Conservation (phyloP, 2,888 invertebrate genomes). For the Ophion slaviceki region DNA sequence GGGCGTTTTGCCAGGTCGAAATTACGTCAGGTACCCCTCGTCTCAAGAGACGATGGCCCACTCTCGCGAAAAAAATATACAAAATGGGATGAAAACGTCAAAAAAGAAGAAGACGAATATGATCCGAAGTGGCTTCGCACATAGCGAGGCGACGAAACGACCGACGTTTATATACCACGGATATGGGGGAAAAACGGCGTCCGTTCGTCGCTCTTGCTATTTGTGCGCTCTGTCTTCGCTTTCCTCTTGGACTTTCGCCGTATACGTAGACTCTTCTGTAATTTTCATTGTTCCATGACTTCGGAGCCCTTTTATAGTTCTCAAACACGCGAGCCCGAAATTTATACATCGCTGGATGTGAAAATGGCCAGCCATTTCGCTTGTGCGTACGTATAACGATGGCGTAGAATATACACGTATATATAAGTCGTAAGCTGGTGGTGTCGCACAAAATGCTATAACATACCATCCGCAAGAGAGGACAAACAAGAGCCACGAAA, state of each 20-base stretch:
- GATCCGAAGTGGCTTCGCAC: conserved; percentile 2
- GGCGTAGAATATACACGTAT: background rate
- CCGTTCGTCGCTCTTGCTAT: background rate
- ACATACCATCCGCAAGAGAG: background rate
- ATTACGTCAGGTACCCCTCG: conserved; percentile 9
- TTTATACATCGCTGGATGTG: conserved; percentile 2
- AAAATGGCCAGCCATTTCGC: conserved; percentile 11
- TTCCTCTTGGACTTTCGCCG: conserved; percentile 24
- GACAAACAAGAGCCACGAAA: background rate
- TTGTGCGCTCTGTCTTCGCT: conserved; percentile 12
- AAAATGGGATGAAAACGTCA: background rate
- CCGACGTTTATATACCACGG: background rate
- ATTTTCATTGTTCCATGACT: background rate
- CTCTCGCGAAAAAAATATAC: background rate
- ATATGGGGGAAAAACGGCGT: background rate
- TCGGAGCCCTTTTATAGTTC: conserved; percentile 27
- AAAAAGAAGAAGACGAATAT: background rate
- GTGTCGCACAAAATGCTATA: background rate
- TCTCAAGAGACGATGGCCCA: background rate
- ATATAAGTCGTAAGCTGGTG: background rate
- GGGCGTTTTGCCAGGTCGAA: conserved; percentile 1
- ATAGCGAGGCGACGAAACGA: conserved; percentile 13
- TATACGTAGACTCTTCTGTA: background rate
- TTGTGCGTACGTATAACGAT: conserved; percentile 1
- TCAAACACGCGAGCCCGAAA: conserved; percentile 1